Evolutionary conservation across 1,140 invertebrate genomes (phyloP).

Genomic region (Drosophila bocqueti): DNA sequence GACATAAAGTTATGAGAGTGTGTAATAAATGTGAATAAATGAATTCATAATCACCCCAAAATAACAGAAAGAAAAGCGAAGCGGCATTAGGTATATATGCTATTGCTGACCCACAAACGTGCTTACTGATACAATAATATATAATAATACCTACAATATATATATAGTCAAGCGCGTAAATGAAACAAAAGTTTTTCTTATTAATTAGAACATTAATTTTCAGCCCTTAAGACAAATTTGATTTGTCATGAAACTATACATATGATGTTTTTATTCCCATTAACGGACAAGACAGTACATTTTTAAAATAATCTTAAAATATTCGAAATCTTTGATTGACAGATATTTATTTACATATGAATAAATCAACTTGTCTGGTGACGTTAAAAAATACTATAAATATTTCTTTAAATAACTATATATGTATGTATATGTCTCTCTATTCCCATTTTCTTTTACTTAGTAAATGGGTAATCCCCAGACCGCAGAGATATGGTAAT

Average conservation of each 20-base stretch:
- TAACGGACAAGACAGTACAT: too few species aligned
- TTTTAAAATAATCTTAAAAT: not conserved
- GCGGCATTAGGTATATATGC: not conserved
- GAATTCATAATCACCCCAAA: too few species aligned
- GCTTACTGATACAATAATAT: constrained; percentile 11
- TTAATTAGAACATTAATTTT: too few species aligned
- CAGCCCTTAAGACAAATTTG: too few species aligned
- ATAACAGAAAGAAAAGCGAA: too few species aligned
- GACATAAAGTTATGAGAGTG: constrained; percentile 34
- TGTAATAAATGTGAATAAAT: too few species aligned
- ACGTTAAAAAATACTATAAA: not conserved
- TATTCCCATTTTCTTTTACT: not conserved
- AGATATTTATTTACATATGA: too few species aligned
- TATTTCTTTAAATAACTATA: not conserved
- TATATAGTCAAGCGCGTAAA: too few species aligned
- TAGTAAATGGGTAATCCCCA: constrained; percentile 21
- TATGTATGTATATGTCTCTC: not conserved
- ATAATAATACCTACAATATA: too few species aligned
- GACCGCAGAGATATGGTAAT: constrained; percentile 38
- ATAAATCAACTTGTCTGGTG: not conserved
- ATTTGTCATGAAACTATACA: too few species aligned
- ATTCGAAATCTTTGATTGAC: not conserved
- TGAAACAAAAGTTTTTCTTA: too few species aligned
- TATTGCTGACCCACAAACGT: constrained; percentile 24
- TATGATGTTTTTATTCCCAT: too few species aligned